Base-by-base conservation (phyloP, 2,797 vertebrate genomes). In the Pterois miles region DNA sequence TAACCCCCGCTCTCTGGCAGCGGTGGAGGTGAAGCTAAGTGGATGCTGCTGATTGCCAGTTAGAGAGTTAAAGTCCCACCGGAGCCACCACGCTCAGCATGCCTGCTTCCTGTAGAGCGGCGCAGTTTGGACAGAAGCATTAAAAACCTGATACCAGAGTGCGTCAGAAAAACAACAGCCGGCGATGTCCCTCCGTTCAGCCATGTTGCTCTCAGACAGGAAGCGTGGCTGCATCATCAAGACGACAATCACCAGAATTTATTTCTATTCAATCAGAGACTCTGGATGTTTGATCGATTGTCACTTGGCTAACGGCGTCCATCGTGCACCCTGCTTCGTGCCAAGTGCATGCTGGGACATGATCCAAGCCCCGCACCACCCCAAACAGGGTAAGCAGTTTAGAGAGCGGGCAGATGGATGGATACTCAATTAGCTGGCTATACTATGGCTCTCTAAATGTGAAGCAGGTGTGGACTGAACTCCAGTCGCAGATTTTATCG, bases 31-130 rank as follows among this genome's bases (percentile, higher is more conserved):
- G 59, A 56, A 29, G 65, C 71, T 85, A 87, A 90, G 66, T 70
- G 63, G 81, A 71, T 38, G 77, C 73, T 52, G 65, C 65, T 71
- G 68, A 33, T 33, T 58, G 76, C 62, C 73, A 46, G 62, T 68
- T 69, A 31, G 71, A 56, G 6, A 36, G 80, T 77, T 71, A 58
- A 46, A 18, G 43, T 84, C 81, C 71, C 73, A 29, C 59, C 11
- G 53, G 74, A 65, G 65, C 29, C 57, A 6, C 27, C 43, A 68
- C n/a, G n/a, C n/a, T 63, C 48, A 14, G 53, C 8, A 50, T 36
- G 56, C 27, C 20, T 53, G 14, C 46, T 75, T 27, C 14, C 54
- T 36, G 34, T 8, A 27, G 48, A 65, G 70, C 1, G 57, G 40
- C 22, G 34, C 20, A n/a, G 52, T 70, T 48, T 77, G 84, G 60